Base-by-base conservation (phyloP, 1,140 invertebrate genomes). In the Delia radicum region DNA sequence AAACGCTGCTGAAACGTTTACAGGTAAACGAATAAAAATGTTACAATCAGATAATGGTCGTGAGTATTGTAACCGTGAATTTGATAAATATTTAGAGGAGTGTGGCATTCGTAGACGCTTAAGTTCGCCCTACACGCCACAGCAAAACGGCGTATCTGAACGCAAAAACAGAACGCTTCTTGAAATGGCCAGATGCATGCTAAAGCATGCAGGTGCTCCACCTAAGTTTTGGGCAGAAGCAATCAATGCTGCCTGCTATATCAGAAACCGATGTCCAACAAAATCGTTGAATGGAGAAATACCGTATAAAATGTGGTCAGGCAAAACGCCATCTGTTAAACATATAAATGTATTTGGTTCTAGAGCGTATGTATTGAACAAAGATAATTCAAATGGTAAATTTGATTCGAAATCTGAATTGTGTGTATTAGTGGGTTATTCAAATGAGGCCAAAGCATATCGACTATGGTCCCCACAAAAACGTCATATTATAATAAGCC, bases 61-160 rank as follows among this genome's bases (percentile, higher is more conserved):
- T 8, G 81, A 87, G 63, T 87, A 80, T 42, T 74, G 55, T 8
- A 85, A 76, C 26, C 28, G 31, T n/a, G 75, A 79, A 2, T 84
- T 88, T 75, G 76, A 82, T 29, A 48, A 61, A 29, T 79, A 33
- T 73, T 67, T 79, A 31, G 31, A 75, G 61, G 27, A 77, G 28
- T n/a, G 33, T 33, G 79, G 79, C 29, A 81, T 80, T 15, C 62
- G 75, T 24, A 62, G 74, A 15, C 48, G 71, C 15, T 31, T 76
- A 27, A 82, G 80, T n/a, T 77, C 75, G 13, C 74, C 77, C 15
- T 80, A 87, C 61, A 79, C 81, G n/a, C 81, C 84, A 7, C 73
- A 87, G 76, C 80, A 85, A 76, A 87, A 87, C 78, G 82, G 79
- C 18, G n/a, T 79, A 24, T 78, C 77, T 15, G n/a, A n/a, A n/a